A percentile compares a stretch with the other conserved stretches of the same genome.
These are phyloP conservation scores for Pollimyrus isidori DNA, from an alignment of 2,113 vertebrate genomes.

Conservation along the genomic window DNA sequence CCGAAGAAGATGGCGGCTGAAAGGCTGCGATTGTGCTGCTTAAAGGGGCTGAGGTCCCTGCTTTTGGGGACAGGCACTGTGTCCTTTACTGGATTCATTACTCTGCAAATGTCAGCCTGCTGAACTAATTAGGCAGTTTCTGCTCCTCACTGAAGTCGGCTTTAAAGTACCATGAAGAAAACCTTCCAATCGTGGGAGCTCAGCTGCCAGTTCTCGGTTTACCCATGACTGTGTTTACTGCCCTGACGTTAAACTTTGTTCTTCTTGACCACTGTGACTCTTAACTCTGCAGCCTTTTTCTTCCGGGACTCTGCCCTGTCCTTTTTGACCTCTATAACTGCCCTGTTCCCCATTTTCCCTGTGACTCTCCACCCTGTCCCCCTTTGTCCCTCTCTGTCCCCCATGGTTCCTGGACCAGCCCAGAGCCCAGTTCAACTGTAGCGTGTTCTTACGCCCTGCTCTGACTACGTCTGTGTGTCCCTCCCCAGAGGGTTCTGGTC, in stretches of 20 bases:
- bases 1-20: background rate
- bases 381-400: background rate
- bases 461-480: background rate
- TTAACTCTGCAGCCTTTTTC: background rate
- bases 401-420: background rate
- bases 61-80: background rate
- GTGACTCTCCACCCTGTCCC: background rate
- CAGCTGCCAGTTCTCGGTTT: background rate
- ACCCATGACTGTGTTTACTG: background rate
- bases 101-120: background rate
- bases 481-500: background rate
- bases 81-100: background rate
- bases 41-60: background rate
- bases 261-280: background rate
- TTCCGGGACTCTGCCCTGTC: background rate
- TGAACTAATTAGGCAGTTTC: background rate
- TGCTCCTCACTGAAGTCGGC: background rate
- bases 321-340: background rate
- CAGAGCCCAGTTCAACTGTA: background rate
- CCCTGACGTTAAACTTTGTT: background rate
- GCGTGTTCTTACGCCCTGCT: background rate
- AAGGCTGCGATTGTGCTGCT: background rate
- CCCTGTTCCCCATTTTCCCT: background rate
- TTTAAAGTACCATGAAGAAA: background rate
- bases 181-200: background rate